Base-by-base conservation (phyloP, 2,888 invertebrate genomes). In the Cylloceria caligata region DNA sequence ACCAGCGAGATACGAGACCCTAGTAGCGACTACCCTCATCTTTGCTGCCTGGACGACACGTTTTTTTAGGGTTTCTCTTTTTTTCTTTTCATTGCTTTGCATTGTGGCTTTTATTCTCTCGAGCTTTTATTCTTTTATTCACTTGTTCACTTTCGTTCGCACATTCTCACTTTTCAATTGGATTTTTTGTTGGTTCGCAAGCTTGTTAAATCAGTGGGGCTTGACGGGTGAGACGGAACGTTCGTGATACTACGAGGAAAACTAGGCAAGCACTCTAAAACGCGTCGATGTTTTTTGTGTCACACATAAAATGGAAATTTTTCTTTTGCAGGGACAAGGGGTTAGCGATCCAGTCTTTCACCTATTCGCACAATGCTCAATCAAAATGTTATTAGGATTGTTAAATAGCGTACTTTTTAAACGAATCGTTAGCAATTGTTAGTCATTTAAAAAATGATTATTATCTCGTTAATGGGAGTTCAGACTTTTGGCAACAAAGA, bases 1-100 rank as follows among this genome's bases (percentile, higher is more conserved):
- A 92, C 92, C 92, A 92, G 92, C 92, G 89, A 91, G 77, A 84
- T 80, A 91, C 88, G 87, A 89, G 89, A 89, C 89, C 90, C 90
- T 92, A 92, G 86, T 87, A 90, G 89, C 89, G 86, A 84, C 88
- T 75, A 81, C 69, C 75, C 79, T 86, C 68, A 81, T 77, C 81
- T 83, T 87, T 90, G 89, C 91, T 91, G 91, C 89, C 89, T 91
- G 91, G 88, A 89, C 88, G 88, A 84, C 75, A 83, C 71, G 45
- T 77, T 45, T 65, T 55, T 76, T 69, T 42, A 9, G 30, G 52
- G 47, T 47, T 47, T 42, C 47, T 52, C 36, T 49, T 52, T 69
- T 69, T 42, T 36, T 65, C 45, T 45, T 65, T 30, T 55, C n/a
- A 3, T 74, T 69, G 21, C 19, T 60, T 78, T 64, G 49, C 49